These are phyloP conservation scores for Mythimna loreyi DNA, from an alignment of 2,888 invertebrate genomes.

Conservation along the genomic window DNA sequence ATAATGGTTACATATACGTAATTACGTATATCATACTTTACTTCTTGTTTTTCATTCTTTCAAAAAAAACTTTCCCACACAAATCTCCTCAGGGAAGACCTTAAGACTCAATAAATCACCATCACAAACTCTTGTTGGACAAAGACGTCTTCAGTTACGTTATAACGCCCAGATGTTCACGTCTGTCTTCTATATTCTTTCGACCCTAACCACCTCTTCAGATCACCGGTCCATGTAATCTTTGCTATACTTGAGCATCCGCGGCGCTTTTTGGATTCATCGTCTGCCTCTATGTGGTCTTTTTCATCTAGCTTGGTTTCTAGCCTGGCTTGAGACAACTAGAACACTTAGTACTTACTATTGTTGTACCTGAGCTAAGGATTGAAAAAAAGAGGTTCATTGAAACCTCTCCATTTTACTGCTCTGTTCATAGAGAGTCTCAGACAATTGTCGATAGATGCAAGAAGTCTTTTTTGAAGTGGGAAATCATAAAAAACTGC, in stretches of 20 bases:
- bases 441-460: neutral
- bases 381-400: neutral
- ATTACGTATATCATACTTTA: too few relatives aligned
- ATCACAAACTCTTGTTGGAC: neutral
- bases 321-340: neutral
- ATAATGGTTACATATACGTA: too few relatives aligned
- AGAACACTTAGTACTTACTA: neutral
- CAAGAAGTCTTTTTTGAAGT: too few relatives aligned
- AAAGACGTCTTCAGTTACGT: neutral
- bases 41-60: too few relatives aligned
- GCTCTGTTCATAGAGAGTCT: too few relatives aligned
- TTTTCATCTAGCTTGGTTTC: neutral
- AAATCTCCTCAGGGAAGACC: neutral
- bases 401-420: neutral
- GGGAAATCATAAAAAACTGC: too few relatives aligned
- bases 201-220: neutral
- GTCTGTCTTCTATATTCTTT: neutral
- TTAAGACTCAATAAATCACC: neutral
- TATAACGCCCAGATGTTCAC: neutral
- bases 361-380: neutral
- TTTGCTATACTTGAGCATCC: neutral
- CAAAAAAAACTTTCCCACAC: too few relatives aligned
- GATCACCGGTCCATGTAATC: neutral
- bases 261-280: neutral
- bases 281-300: neutral